Evolutionary conservation across 1,140 invertebrate genomes (phyloP), one percentile per base, ranked within the genome.

Genomic region (Leucophenga varia): DNA sequence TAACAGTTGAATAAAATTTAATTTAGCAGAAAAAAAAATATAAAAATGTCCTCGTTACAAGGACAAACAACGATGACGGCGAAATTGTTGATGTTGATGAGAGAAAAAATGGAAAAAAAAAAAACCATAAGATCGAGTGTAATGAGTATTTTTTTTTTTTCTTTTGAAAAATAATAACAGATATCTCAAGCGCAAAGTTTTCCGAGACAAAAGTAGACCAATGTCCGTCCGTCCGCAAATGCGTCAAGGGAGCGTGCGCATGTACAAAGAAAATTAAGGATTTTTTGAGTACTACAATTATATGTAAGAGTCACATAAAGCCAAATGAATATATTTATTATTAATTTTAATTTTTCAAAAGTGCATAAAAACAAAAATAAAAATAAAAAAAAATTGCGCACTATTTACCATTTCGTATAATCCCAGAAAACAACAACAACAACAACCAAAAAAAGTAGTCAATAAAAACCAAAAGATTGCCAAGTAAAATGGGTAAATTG

Each of bases 1-100:
- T 57, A 65, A 63, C 56, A 65, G 59, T 65, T 67, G 63, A 59
- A 65, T 65, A 67, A 65, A 65, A 65, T 63, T 65, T 65, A 65
- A 65, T 65, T 67, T 65, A 55, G 37, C 63, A 56, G 55, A 65
- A 67, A 63, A 61, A 45, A 52, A 47, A 42, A 28, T 49, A 20
- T 25, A 28, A 54, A 59, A 48, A 41, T 40, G 34, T 4, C 16
- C 30, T 53, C 57, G 46, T 57, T 52, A 52, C 46, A 37, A 56
- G 56, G 47, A 32, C 32, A 61, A 50, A 61, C 44, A 53, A 43
- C 45, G 58, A 58, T 53, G 44, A 57, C 30, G 43, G 18, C 30
- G 47, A 57, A 38, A 51, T 25, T 36, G 37, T 46, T 49, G 35
- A 55, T 22, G 25, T 10, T n/a, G 14, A 12, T 8, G 16, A 42